Conservation (phyloP, 2,113 vertebrate genomes). For the Thryonomys swinderianus region DNA sequence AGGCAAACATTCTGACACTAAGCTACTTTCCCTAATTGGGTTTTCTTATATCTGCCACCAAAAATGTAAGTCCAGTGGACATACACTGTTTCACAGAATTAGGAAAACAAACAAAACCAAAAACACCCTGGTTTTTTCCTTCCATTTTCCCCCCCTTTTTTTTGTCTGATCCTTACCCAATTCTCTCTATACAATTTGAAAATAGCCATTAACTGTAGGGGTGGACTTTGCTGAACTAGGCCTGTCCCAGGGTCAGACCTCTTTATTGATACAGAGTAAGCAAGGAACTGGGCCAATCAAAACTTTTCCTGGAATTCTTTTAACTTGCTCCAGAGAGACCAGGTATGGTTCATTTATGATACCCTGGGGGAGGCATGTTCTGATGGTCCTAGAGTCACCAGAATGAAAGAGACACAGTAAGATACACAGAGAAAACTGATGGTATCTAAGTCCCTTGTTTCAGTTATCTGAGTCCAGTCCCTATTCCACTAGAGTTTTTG, state of each 20-base stretch:
- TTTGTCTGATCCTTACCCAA: not conserved
- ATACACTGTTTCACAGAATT: not conserved
- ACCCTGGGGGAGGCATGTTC: not conserved
- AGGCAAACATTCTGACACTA: not conserved
- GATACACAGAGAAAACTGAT: not conserved
- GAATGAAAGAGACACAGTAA: not conserved
- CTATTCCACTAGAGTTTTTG: not conserved
- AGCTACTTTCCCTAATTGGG: not conserved
- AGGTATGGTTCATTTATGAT: not conserved
- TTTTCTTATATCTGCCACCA: conserved; percentile 50
- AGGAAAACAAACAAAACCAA: not conserved
- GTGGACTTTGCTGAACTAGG: not conserved
- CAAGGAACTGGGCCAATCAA: not conserved
- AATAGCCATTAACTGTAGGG: not conserved
- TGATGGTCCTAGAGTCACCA: not conserved
- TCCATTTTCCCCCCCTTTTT: not conserved
- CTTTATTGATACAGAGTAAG: not conserved
- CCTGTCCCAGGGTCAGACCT: not conserved
- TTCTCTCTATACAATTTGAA: not conserved
- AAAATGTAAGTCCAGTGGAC: not conserved
- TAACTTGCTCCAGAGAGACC: not conserved
- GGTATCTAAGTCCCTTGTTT: not conserved
- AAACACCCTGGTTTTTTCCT: no score
- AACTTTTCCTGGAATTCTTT: not conserved
- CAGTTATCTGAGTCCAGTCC: not conserved